A percentile compares a stretch with the other conserved stretches of the same genome.
These are phyloP conservation scores for Zophobas morio DNA, from an alignment of 1,140 invertebrate genomes.

Conservation along the genomic window DNA sequence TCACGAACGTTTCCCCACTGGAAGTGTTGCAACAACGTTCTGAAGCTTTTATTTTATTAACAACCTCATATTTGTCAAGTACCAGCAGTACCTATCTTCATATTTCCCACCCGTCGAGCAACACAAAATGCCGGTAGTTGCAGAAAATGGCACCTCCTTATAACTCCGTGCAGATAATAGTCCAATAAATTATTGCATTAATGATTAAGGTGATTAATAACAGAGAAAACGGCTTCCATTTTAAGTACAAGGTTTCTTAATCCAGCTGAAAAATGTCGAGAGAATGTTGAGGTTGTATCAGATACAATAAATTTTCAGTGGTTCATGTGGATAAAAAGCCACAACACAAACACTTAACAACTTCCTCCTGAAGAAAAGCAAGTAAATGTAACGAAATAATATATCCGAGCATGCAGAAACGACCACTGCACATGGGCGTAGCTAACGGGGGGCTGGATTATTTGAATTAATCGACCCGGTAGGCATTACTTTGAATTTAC, in stretches of 20 bases:
- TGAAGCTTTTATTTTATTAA: too few relatives aligned
- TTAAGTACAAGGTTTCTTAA: conserved; percentile 29
- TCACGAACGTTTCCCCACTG: too few relatives aligned
- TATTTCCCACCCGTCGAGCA: neutral
- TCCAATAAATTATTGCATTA: conserved; percentile 10
- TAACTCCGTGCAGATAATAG: neutral
- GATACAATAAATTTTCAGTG: conserved; percentile 51
- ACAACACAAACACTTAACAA: conserved; percentile 49
- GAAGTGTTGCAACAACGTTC: too few relatives aligned
- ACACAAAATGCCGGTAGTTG: neutral
- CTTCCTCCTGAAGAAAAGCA: conserved; percentile 50
- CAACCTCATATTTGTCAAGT: too few relatives aligned
- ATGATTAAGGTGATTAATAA: conserved; percentile 35
- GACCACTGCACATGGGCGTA: neutral
- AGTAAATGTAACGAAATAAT: conserved; percentile 44
- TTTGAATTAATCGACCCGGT: too few relatives aligned
- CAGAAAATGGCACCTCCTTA: neutral
- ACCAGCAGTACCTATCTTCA: too few relatives aligned
- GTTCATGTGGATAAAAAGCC: conserved; percentile 46
- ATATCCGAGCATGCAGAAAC: conserved; percentile 26
- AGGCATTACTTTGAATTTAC: too few relatives aligned
- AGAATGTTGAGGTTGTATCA: conserved; percentile 49
- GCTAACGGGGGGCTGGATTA: too few relatives aligned
- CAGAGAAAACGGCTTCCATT: conserved; percentile 8
- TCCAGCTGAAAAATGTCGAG: conserved; percentile 7